Conservation (phyloP, 2,888 invertebrate species). For the Zele albiditarsus region DNA sequence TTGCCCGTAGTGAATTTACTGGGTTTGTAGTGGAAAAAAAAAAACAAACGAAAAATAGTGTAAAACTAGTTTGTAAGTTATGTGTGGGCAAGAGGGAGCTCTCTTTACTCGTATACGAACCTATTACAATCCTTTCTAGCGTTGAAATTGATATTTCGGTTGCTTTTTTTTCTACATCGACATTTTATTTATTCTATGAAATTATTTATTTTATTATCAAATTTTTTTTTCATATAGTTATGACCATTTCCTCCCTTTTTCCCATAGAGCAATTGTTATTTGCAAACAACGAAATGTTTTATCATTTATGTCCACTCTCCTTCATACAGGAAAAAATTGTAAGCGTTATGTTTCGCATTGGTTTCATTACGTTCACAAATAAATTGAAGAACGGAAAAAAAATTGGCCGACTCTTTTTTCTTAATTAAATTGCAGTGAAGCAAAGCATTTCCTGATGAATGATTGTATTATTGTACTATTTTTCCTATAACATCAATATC, state of each 20-base stretch:
- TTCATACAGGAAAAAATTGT: neutral
- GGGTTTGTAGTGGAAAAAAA: neutral
- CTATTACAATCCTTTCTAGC: neutral
- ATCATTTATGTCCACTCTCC: neutral
- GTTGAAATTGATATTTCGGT: neutral
- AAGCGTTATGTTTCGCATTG: conserved; percentile 24
- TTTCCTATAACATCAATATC: neutral
- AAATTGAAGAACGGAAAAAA: conserved; percentile 13
- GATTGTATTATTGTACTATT: neutral
- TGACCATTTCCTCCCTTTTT: neutral
- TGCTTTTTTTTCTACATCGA: neutral
- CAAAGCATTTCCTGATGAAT: neutral
- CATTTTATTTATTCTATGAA: neutral
- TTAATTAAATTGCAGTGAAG: neutral
- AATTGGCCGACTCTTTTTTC: neutral
- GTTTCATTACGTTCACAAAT: neutral
- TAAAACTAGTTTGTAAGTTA: neutral
- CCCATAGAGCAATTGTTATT: neutral
- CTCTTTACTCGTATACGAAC: neutral
- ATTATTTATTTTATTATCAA: conserved; percentile 3
- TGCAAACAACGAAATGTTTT: neutral
- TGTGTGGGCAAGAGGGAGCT: neutral
- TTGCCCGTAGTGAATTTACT: neutral
- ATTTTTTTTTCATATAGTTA: neutral
- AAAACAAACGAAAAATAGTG: neutral